phyloP scores from a whole-genome alignment of 2,888 invertebrate genomes.

The Ecliptopera silaceata region DNA sequence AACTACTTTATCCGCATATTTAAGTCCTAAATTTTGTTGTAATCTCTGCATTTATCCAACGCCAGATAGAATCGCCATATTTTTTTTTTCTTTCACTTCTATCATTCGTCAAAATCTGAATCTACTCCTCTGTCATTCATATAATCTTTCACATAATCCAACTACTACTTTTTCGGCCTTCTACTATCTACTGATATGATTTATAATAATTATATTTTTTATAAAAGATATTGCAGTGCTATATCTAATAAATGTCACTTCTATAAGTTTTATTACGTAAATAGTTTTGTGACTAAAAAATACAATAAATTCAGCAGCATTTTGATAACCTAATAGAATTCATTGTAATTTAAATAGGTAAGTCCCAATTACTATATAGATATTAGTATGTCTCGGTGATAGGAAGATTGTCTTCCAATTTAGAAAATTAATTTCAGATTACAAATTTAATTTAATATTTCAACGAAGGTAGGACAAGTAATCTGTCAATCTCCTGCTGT shows the following conservation, averaged over 20 bases:
- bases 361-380: background rate
- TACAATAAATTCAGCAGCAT: conserved; percentile 1
- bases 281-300: conserved; percentile 1
- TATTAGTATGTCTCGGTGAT: background rate
- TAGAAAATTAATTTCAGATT: conserved; percentile 8
- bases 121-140: too few species aligned
- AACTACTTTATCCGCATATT: too few species aligned
- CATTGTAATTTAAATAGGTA: conserved; percentile 11
- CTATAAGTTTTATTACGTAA: background rate
- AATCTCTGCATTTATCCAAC: too few species aligned
- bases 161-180: too few species aligned
- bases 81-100: too few species aligned
- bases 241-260: background rate
- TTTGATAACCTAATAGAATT: conserved; percentile 11
- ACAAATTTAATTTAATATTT: conserved; percentile 9
- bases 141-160: too few species aligned
- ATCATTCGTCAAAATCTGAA: too few species aligned
- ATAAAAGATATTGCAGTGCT: too few species aligned
- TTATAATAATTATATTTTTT: too few species aligned
- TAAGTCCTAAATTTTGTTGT: too few species aligned
- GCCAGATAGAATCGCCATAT: too few species aligned
- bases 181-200: too few species aligned
- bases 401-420: conserved; percentile 10
- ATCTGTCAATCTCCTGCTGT: conserved; percentile 4
- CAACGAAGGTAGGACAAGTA: conserved; percentile 1